These are phyloP conservation scores for Protonibea diacanthus DNA, from an alignment of 2,797 vertebrate species.

Conservation along the genomic window DNA sequence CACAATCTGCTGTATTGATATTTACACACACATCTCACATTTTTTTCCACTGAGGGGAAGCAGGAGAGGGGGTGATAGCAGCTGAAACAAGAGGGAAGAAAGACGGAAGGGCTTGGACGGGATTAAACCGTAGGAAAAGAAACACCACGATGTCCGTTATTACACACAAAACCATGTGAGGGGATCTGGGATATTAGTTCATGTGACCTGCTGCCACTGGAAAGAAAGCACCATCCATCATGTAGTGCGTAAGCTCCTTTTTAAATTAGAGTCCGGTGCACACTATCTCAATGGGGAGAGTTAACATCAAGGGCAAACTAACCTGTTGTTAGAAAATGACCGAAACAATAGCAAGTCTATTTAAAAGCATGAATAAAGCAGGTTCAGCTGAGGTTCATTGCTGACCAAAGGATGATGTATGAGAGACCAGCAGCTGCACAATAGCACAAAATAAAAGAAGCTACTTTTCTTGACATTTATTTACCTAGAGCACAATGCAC, in stretches of 20 bases:
- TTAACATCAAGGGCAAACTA: constrained; percentile 63
- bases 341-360: constrained; percentile 33
- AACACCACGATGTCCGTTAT: constrained; percentile 59
- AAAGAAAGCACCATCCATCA: constrained; percentile 75
- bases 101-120: constrained; percentile 22
- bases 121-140: constrained; percentile 55
- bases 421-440: constrained; percentile 30
- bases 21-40: constrained; percentile 57
- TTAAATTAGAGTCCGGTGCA: constrained; percentile 49
- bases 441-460: constrained; percentile 38
- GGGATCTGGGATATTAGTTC: constrained; percentile 62
- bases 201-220: constrained; percentile 66
- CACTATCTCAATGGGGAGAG: constrained; percentile 33
- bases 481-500: background rate
- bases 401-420: constrained; percentile 36
- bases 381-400: constrained; percentile 28
- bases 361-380: constrained; percentile 41
- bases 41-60: constrained; percentile 29
- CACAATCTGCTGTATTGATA: constrained; percentile 50
- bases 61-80: constrained; percentile 21
- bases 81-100: constrained; percentile 21
- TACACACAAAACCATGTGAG: constrained; percentile 48
- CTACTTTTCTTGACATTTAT: constrained; percentile 28
- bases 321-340: constrained; percentile 37
- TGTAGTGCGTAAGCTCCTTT: constrained; percentile 54